phyloP scores from a whole-genome alignment of 2,113 vertebrate species.

The Rhadina sibilatrix region DNA sequence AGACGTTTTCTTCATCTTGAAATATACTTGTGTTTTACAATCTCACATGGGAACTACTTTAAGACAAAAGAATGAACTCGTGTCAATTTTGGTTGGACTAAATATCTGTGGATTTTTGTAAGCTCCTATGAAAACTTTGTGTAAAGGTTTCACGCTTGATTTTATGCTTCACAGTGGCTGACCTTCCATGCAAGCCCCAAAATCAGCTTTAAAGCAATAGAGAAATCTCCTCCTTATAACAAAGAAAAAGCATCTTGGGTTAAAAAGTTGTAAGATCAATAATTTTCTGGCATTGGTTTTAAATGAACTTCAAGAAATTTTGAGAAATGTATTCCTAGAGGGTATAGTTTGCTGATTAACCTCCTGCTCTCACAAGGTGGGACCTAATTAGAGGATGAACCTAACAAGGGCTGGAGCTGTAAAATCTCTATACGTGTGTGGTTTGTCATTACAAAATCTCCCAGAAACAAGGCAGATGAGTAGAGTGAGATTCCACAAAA shows the following conservation, averaged over 20 bases:
- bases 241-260: not conserved
- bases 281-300: conserved; percentile 28
- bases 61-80: not conserved
- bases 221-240: not conserved
- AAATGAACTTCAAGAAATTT: not conserved
- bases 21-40: not conserved
- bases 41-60: not conserved
- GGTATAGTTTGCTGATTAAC: conserved; percentile 28
- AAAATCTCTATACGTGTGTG: not conserved
- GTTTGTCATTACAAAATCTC: conserved; percentile 22
- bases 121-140: not conserved
- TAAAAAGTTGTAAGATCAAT: conserved; percentile 6
- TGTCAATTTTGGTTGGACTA: not conserved
- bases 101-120: not conserved
- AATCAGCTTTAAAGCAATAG: not conserved
- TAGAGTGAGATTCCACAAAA: not conserved
- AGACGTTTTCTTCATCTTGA: not conserved
- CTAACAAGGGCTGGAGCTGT: not conserved
- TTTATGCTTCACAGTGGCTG: not conserved
- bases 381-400: conserved; percentile 15
- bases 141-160: not conserved
- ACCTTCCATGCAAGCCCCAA: not conserved
- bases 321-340: not conserved
- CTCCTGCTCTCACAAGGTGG: not conserved
- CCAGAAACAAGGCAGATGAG: conserved; percentile 20